These are phyloP conservation scores for Galleria mellonella DNA, from an alignment of 1,140 invertebrate genomes.

Conservation along the genomic window DNA sequence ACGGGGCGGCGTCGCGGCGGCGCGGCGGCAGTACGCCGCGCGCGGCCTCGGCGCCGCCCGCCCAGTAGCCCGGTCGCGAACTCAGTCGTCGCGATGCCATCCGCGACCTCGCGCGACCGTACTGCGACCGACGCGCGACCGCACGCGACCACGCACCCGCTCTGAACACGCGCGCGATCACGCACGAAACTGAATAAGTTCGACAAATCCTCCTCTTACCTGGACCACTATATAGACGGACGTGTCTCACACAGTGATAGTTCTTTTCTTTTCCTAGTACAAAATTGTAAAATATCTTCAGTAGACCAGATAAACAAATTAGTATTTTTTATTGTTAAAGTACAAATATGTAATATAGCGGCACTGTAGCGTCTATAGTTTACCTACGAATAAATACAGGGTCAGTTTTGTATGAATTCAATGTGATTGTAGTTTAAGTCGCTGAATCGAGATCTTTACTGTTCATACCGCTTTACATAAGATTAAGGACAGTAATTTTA, in stretches of 20 bases:
- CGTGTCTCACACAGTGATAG: slow-evolving; percentile 41
- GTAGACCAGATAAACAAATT: slow-evolving; percentile 45
- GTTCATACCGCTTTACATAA: slow-evolving; percentile 52
- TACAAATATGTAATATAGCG: slow-evolving; percentile 68
- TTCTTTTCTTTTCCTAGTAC: slow-evolving; percentile 61
- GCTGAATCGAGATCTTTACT: slow-evolving; percentile 52
- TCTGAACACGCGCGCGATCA: slow-evolving; percentile 33
- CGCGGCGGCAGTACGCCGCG: slow-evolving; percentile 53
- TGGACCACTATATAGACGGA: slow-evolving; percentile 71
- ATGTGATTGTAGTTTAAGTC: slow-evolving; percentile 73
- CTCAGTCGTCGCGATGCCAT: slow-evolving; percentile 51
- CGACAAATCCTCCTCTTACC: slow-evolving; percentile 70
- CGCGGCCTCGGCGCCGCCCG: slow-evolving; percentile 55
- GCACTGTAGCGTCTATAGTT: slow-evolving; percentile 63
- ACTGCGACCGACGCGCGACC: slow-evolving; percentile 20
- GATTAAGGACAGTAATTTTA: slow-evolving; percentile 42
- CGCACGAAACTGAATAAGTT: slow-evolving; percentile 71
- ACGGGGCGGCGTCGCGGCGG: slow-evolving; percentile 50
- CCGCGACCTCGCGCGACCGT: slow-evolving; percentile 26
- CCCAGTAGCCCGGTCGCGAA: slow-evolving; percentile 20
- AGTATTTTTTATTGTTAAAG: slow-evolving; percentile 65
- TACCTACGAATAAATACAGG: slow-evolving; percentile 70
- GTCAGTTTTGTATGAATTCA: slow-evolving; percentile 73
- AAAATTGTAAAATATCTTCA: slow-evolving; percentile 63
- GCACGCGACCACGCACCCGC: slow-evolving; percentile 20